Evolutionary conservation across 2,797 vertebrate species (phyloP), one percentile per base, ranked within the genome.

Genomic region (Myotis planiceps): DNA sequence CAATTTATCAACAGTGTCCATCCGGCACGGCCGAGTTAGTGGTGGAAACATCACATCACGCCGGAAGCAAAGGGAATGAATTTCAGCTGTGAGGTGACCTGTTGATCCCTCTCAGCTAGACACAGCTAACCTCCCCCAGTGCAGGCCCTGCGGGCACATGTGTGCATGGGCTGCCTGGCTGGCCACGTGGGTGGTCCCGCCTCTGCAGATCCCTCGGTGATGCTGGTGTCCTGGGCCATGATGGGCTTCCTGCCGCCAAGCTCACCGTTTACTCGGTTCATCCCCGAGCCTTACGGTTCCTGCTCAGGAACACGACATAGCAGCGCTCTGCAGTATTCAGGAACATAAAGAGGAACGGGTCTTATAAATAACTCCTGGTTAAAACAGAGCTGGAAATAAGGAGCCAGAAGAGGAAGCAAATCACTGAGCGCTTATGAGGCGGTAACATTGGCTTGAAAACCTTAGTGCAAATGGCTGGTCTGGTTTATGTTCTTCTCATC

Each of bases 321-420:
- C 87, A 55, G 85, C 90, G 82, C 66, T 85, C 86, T 72, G 71
- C 93, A 53, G 92, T 27, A 49, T 65, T 86, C 65, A 29, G 74
- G 51, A 88, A 92, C 92, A 63, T 16, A 49, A 51, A 96, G 89
- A 94, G 60, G 95, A 94, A 90, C 5, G 23, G 37, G 49, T 94
- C 92, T 97, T 94, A 96, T 95, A 97, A 94, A 96, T 97, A 97
- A 94, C 97, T 96, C 91, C 91, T 68, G 76, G 90, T 82, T 93
- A 91, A 87, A 96, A 96, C 71, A 47, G 93, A 85, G 95, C 95
- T 94, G 88, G 93, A 93, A 96, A 96, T 79, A 95, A 89, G 83
- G 81, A 94, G 84, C 65, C 75, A 86, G 94, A 92, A 92, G 74
- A 97, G 95, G 92, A 96, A 97, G 95, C 93, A 82, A 94, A 93